Conservation (phyloP, 2,113 vertebrate genomes). For the Gyps fulvus region DNA sequence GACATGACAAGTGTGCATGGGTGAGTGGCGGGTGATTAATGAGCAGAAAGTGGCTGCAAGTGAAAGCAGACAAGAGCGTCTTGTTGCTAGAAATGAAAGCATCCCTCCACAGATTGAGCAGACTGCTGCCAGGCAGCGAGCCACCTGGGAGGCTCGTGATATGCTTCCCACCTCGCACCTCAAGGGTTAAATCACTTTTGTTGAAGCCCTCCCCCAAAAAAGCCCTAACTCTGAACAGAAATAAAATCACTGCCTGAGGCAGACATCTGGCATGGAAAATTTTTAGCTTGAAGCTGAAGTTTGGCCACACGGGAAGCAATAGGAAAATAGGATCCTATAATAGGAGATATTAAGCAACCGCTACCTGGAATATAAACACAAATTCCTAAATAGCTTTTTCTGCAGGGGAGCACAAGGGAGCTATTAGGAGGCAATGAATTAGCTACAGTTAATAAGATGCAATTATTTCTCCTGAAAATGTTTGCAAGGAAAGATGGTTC, state of each 20-base stretch:
- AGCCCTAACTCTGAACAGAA: neutral
- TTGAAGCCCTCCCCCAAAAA: neutral
- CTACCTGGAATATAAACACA: conserved; percentile 16
- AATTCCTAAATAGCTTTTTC: neutral
- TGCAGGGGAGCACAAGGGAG: neutral
- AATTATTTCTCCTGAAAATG: neutral
- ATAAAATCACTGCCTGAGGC: conserved; percentile 4
- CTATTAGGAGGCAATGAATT: neutral
- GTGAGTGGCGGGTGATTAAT: neutral
- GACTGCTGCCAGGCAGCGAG: neutral
- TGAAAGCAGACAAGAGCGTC: neutral
- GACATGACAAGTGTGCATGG: accelerated
- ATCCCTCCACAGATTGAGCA: neutral
- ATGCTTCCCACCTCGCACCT: neutral
- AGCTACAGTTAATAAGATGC: neutral
- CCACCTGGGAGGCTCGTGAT: neutral
- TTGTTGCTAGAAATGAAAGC: neutral
- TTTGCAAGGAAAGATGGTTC: neutral
- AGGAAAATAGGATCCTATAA: neutral
- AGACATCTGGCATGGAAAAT: conserved; percentile 44
- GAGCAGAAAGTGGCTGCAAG: neutral
- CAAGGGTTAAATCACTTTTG: neutral
- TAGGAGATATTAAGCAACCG: neutral
- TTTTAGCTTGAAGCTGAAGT: conserved; percentile 15
- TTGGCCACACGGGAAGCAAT: neutral